A percentile compares a stretch with the other conserved stretches of the same genome.
Conservation (phyloP, 2,797 vertebrate genomes). For the Premnoplex brunnescens region DNA sequence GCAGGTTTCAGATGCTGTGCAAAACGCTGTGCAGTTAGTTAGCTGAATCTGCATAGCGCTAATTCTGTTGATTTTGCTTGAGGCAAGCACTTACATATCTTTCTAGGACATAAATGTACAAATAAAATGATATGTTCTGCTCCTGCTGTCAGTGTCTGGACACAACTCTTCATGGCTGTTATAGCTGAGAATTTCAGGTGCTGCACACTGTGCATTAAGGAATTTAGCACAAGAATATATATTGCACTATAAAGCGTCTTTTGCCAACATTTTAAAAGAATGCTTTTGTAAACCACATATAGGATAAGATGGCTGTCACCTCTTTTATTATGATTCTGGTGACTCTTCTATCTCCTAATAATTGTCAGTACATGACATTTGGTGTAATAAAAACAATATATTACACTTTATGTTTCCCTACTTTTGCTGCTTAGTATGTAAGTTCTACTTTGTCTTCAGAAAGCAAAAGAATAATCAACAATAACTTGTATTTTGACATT, state of each 20-base stretch:
- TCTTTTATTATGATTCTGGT: neutral
- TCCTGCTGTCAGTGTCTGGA: neutral
- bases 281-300: neutral
- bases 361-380: too few species aligned
- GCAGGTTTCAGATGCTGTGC: neutral
- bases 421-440: neutral
- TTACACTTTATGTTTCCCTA: neutral
- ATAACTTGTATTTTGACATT: neutral
- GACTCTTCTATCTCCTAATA: neutral
- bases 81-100: neutral
- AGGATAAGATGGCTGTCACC: neutral
- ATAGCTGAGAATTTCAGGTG: neutral
- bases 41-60: conserved; percentile 3
- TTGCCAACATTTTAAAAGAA: neutral
- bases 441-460: neutral
- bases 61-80: neutral
- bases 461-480: neutral
- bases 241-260: neutral
- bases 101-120: neutral
- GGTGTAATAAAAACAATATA: neutral
- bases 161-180: neutral
- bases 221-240: neutral
- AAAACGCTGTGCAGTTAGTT: neutral
- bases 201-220: neutral
- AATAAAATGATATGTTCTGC: neutral